phyloP scores from a whole-genome alignment of 2,888 invertebrate species.

The Cenopis cana region DNA sequence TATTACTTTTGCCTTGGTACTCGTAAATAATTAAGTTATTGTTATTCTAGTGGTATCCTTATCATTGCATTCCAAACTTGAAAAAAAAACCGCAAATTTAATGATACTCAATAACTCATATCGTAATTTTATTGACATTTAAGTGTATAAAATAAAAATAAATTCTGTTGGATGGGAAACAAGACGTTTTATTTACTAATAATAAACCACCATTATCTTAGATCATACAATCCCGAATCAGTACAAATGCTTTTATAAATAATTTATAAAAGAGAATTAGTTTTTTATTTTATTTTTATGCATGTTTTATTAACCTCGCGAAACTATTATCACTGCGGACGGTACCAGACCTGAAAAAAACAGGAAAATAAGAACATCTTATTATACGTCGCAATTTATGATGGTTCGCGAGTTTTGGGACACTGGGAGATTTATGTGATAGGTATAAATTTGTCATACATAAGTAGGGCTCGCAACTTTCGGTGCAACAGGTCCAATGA shows the following conservation, averaged over 20 bases:
- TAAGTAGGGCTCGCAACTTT: no score
- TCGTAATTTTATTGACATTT: neutral
- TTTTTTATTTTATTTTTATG: neutral
- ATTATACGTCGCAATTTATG: no score
- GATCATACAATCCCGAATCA: constrained; percentile 38
- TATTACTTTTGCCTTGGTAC: neutral
- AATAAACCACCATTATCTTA: constrained; percentile 41
- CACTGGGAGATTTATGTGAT: no score
- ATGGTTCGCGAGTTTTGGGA: no score
- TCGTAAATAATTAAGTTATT: constrained; percentile 1
- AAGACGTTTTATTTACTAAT: constrained; percentile 34
- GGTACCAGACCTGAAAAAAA: constrained; percentile 90
- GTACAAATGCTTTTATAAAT: constrained; percentile 33
- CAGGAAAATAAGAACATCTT: neutral
- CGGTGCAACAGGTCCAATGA: no score
- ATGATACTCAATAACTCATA: neutral
- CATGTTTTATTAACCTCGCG: constrained; percentile 73
- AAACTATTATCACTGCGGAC: constrained; percentile 92
- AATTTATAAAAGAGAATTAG: constrained; percentile 24
- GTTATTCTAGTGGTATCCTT: neutral
- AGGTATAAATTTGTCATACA: no score
- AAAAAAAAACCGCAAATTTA: neutral
- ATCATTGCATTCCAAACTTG: neutral
- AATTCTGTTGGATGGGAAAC: constrained; percentile 18
- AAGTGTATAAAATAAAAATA: neutral